Evolutionary conservation across 2,113 vertebrate species (phyloP).

Genomic region (Stegostoma tigrinum): DNA sequence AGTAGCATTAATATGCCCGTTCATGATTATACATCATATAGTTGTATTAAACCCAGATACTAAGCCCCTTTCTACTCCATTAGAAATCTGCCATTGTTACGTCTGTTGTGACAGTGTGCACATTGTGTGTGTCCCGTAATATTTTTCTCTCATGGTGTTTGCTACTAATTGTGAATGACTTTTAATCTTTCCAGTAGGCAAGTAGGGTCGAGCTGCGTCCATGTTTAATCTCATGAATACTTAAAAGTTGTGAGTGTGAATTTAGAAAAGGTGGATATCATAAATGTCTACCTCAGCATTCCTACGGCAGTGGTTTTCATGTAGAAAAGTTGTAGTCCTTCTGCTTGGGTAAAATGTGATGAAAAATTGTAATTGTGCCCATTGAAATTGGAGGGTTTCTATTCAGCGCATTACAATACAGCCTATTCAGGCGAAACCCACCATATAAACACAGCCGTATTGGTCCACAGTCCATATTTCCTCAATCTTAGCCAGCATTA

Average conservation of each 20-base stretch:
- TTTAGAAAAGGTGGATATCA: not conserved
- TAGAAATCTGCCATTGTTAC: not conserved
- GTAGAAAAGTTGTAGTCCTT: too few species aligned
- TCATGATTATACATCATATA: too few species aligned
- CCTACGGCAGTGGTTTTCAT: not conserved
- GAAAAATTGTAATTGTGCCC: not conserved
- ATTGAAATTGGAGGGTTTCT: not conserved
- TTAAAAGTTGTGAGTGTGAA: not conserved
- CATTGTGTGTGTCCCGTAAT: not conserved
- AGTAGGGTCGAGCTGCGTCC: not conserved
- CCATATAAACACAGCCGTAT: not conserved
- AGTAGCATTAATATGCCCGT: too few species aligned
- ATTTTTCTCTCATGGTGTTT: not conserved
- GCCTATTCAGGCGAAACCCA: not conserved
- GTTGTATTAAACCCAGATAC: not conserved
- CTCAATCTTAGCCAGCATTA: not conserved
- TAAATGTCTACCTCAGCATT: not conserved
- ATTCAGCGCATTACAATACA: not conserved
- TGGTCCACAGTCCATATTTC: constrained; percentile 18
- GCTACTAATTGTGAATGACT: not conserved
- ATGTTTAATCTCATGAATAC: not conserved
- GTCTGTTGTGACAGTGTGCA: not conserved
- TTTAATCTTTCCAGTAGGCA: not conserved
- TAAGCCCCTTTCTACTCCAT: not conserved
- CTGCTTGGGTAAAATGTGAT: not conserved